These are phyloP conservation scores for Leptobrachium leishanense DNA, from an alignment of 2,113 vertebrate species.

Conservation along the genomic window DNA sequence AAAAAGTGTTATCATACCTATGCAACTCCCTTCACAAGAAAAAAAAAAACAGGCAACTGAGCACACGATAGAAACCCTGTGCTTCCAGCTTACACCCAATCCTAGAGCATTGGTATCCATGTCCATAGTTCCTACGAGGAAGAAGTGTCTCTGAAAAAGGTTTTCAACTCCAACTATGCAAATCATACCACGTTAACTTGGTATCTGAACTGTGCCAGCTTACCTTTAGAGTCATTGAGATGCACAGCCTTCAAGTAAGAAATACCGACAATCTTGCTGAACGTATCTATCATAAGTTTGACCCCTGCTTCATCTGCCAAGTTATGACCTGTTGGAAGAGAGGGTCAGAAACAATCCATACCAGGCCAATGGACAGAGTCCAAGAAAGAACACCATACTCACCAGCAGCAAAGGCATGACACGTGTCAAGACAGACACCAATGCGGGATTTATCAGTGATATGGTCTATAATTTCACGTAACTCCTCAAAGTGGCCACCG, in stretches of 20 bases:
- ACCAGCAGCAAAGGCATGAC: slow-evolving; percentile 77
- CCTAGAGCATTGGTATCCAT: no score
- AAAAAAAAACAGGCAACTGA: no score
- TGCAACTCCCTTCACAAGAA: no score
- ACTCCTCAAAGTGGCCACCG: slow-evolving; percentile 70
- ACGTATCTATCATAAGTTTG: slow-evolving; percentile 67
- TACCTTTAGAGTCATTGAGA: slow-evolving; percentile 78
- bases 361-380: neutral
- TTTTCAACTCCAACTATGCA: no score
- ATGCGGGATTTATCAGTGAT: slow-evolving; percentile 70
- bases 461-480: slow-evolving; percentile 68
- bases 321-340: slow-evolving; percentile 63
- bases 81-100: no score
- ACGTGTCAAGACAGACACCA: slow-evolving; percentile 75
- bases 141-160: no score
- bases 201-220: neutral
- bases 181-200: no score
- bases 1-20: no score
- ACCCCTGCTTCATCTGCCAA: slow-evolving; percentile 67
- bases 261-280: slow-evolving; percentile 69
- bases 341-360: neutral
- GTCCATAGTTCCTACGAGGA: no score
- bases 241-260: slow-evolving; percentile 70
- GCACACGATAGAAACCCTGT: no score
- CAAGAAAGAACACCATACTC: slow-evolving; percentile 17